Conservation (phyloP, 2,113 vertebrate species). For the Diadophis punctatus region DNA sequence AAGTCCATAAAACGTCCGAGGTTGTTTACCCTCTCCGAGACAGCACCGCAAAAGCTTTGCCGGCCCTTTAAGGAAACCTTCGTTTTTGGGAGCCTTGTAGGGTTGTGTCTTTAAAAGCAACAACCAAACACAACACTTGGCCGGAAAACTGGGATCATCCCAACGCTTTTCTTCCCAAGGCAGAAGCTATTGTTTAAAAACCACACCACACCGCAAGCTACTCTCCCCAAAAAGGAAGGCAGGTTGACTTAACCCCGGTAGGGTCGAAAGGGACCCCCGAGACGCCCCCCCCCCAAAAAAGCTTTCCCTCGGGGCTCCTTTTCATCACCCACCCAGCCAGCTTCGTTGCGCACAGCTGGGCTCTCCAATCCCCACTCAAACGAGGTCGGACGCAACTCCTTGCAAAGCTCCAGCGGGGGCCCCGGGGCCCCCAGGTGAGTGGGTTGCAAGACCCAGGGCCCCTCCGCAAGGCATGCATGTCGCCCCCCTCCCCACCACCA, state of each 20-base stretch:
- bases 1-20: background rate
- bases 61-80: background rate
- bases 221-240: background rate
- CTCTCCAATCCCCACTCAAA: background rate
- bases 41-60: background rate
- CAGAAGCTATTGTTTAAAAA: background rate
- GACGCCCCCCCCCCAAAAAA: background rate
- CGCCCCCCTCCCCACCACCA: rapidly evolving
- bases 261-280: background rate
- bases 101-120: background rate
- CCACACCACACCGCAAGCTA: background rate
- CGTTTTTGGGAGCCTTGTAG: background rate
- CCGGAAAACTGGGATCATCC: no score
- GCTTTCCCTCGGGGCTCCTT: background rate
- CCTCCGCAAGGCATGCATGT: background rate
- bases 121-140: background rate
- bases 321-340: background rate
- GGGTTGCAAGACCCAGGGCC: background rate
- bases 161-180: background rate
- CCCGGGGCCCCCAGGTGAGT: no score
- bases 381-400: background rate
- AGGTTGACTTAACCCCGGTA: background rate
- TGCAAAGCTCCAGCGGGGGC: background rate
- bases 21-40: background rate
- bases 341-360: background rate